Evolutionary conservation across 2,888 invertebrate species (phyloP).

Genomic region (Dynastes tityus): DNA sequence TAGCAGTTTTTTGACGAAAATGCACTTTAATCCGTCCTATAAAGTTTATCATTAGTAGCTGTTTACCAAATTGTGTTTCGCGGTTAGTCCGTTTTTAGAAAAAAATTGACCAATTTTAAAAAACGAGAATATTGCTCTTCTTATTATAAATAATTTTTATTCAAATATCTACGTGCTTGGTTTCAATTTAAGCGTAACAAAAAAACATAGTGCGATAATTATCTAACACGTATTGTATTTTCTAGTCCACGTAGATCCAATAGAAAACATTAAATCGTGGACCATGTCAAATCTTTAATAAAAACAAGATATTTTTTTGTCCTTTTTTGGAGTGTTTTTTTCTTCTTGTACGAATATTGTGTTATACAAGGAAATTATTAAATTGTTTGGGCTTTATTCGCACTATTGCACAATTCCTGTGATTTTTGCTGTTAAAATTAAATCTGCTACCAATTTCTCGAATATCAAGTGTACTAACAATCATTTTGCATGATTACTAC

Average conservation of each 20-base stretch:
- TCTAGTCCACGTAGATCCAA: background rate
- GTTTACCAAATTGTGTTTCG: constrained; percentile 27
- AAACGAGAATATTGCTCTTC: constrained; percentile 13
- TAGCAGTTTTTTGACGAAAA: constrained; percentile 19
- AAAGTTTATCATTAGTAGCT: constrained; percentile 35
- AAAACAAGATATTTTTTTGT: background rate
- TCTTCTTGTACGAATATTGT: background rate
- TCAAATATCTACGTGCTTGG: constrained; percentile 6
- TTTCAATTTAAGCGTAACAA: constrained; percentile 19
- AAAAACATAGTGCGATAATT: background rate
- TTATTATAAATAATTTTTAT: constrained; percentile 43
- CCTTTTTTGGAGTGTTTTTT: constrained; percentile 7
- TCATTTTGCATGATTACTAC: constrained; percentile 55
- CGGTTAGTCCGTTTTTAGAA: constrained; percentile 24
- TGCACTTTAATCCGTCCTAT: constrained; percentile 50
- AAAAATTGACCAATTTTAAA: constrained; percentile 42
- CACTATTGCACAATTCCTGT: constrained; percentile 59
- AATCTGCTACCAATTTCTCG: constrained; percentile 51
- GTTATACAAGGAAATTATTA: background rate
- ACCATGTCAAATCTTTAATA: too few relatives aligned
- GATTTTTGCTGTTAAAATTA: constrained; percentile 56
- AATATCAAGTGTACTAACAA: constrained; percentile 56
- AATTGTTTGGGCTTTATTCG: constrained; percentile 47
- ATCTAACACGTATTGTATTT: constrained; percentile 1
- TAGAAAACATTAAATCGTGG: too few relatives aligned